These are phyloP conservation scores for Apeltes quadracus DNA, from an alignment of 2,113 vertebrate genomes.

Conservation along the genomic window DNA sequence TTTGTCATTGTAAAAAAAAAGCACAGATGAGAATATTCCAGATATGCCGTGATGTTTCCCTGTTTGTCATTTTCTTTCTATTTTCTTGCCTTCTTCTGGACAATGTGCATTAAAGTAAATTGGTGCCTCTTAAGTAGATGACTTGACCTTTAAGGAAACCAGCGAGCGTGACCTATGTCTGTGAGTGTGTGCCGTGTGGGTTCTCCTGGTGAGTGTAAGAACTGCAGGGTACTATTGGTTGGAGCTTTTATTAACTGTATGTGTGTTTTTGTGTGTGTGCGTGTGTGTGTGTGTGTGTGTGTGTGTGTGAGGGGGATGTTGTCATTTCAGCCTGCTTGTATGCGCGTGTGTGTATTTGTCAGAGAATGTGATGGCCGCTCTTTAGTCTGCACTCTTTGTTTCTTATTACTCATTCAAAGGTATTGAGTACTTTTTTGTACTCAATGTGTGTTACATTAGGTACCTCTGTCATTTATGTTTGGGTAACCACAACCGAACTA, in stretches of 20 bases:
- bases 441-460: constrained; percentile 20
- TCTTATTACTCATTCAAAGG: constrained; percentile 8
- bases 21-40: constrained; percentile 32
- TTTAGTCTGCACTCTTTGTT: constrained; percentile 6
- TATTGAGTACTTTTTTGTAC: constrained; percentile 22
- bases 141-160: constrained; percentile 87
- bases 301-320: constrained; percentile 22
- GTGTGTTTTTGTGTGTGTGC: constrained; percentile 8
- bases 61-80: constrained; percentile 54
- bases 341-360: constrained; percentile 10
- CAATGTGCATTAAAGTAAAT: constrained; percentile 83
- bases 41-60: constrained; percentile 50
- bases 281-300: constrained; percentile 1
- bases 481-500: constrained; percentile 11
- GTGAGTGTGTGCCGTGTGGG: constrained; percentile 77
- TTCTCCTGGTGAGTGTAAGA: constrained; percentile 68
- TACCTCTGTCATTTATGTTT: constrained; percentile 13
- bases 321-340: not conserved
- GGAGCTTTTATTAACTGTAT: constrained; percentile 63
- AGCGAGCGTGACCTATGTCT: constrained; percentile 80
- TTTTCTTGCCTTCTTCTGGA: constrained; percentile 57
- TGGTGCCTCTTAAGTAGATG: constrained; percentile 83
- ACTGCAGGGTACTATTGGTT: constrained; percentile 68
- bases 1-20: constrained; percentile 38
- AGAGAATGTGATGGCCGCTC: constrained; percentile 2